Base-by-base conservation (phyloP, 2,797 vertebrate genomes). In the Falco naumanni region DNA sequence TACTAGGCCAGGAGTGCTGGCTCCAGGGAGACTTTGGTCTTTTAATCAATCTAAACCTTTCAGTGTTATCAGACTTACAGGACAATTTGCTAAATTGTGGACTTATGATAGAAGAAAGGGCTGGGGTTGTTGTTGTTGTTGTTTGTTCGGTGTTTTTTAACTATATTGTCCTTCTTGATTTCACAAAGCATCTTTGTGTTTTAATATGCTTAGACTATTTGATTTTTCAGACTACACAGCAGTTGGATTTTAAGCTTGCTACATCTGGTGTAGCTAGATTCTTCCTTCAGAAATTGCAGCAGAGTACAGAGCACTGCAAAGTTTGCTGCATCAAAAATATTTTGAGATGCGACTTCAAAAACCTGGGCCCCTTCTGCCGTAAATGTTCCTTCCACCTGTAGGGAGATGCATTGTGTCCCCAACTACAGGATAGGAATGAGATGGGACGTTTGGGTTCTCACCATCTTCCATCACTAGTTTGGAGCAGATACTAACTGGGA, bases 1-100 rank as follows among this genome's bases (percentile, higher is more conserved):
- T 90, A 59, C 57, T 21, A 70, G 89, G 47, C 85, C 92, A 96
- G 94, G 90, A 97, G 71, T 71, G 13, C 56, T 88, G 92, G 64
- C 45, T 71, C 16, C 43, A 28, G 57, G 60, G 41, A 64, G 45
- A 84, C 37, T 90, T 93, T 47, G 68, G 39, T 81, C 87, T 92
- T 95, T 59, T 64, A 39, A 84, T 39, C 22, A 29, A 17, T 83
- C 43, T 43, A 13, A 97, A 92, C 63, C 63, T 96, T 87, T 71
- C 45, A 65, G 48, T 60, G 80, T 51, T 95, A 88, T 74, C 90
- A 90, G 65, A 89, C 56, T 34, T 59, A 39, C 11, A 93, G 77
- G 47, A 48, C 56, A 90, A 10, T 63, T 87, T 88, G n/a, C 10
- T 63, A 78, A 72, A 70, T 41, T 70, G 54, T 83, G 34, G 53